These are phyloP conservation scores for Dendrolimus punctatus DNA, from an alignment of 1,140 invertebrate species.

Conservation along the genomic window DNA sequence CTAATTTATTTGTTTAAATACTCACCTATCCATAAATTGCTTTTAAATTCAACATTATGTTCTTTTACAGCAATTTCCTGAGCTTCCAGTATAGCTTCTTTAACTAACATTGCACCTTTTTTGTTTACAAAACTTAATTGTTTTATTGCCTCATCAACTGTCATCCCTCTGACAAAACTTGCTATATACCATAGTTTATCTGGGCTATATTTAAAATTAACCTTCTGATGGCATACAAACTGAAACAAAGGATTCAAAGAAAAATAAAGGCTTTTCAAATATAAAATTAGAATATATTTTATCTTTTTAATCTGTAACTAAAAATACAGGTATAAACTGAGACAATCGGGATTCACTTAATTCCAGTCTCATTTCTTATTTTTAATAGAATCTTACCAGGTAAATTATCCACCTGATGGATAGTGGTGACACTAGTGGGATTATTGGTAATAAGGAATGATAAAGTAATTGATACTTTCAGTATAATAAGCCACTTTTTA, in stretches of 20 bases:
- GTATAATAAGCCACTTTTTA: too few species aligned
- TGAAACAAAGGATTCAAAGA: conserved; percentile 64
- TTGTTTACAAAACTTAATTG: conserved; percentile 88
- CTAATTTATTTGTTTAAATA: background rate
- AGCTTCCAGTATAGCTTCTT: conserved; percentile 90
- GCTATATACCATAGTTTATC: conserved; percentile 96
- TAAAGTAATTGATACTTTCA: too few species aligned
- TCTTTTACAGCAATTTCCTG: conserved; percentile 88
- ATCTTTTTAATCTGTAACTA: too few species aligned
- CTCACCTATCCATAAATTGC: conserved; percentile 96
- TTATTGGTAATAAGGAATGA: too few species aligned
- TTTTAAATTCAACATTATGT: conserved; percentile 96
- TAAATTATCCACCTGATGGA: too few species aligned
- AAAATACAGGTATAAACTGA: too few species aligned
- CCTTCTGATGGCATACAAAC: conserved; percentile 89
- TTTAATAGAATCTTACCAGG: too few species aligned
- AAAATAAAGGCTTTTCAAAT: background rate
- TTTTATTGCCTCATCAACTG: conserved; percentile 93
- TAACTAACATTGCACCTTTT: conserved; percentile 87
- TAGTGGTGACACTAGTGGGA: too few species aligned
- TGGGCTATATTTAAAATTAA: conserved; percentile 91
- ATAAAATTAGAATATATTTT: too few species aligned
- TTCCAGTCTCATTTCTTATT: too few species aligned
- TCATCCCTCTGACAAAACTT: conserved; percentile 89
- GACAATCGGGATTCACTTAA: too few species aligned